Evolutionary conservation across 2,113 vertebrate genomes (phyloP).

Genomic region (Diphyllodes magnificus): DNA sequence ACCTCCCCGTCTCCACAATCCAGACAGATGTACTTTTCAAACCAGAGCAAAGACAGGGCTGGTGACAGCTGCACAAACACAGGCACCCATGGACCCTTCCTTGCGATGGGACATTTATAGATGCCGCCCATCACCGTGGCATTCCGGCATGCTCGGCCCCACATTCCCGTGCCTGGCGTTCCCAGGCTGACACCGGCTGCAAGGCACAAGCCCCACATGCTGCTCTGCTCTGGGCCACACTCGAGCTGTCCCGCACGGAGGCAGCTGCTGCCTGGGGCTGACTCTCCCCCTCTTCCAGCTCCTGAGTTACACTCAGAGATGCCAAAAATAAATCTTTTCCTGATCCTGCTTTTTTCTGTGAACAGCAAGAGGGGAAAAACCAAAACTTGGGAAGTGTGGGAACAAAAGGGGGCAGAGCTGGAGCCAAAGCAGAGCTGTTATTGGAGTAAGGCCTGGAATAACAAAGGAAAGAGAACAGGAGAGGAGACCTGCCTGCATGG

Average conservation of each 20-base stretch:
- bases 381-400: neutral
- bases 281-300: neutral
- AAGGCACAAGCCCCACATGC: neutral
- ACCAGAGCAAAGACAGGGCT: neutral
- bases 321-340: neutral
- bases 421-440: neutral
- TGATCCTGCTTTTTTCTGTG: neutral
- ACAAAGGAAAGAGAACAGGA: neutral
- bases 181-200: neutral
- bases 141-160: neutral
- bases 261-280: neutral
- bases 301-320: neutral
- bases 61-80: neutral
- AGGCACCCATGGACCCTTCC: neutral
- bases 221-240: neutral
- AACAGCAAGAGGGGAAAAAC: neutral
- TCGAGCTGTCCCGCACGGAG: fast-evolving
- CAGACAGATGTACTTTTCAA: neutral
- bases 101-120: neutral
- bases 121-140: neutral
- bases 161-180: neutral
- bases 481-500: neutral
- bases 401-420: neutral
- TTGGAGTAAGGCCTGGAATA: neutral
- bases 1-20: fast-evolving